Base-by-base conservation (phyloP, 2,888 invertebrate genomes). In the Catocala fraxini region DNA sequence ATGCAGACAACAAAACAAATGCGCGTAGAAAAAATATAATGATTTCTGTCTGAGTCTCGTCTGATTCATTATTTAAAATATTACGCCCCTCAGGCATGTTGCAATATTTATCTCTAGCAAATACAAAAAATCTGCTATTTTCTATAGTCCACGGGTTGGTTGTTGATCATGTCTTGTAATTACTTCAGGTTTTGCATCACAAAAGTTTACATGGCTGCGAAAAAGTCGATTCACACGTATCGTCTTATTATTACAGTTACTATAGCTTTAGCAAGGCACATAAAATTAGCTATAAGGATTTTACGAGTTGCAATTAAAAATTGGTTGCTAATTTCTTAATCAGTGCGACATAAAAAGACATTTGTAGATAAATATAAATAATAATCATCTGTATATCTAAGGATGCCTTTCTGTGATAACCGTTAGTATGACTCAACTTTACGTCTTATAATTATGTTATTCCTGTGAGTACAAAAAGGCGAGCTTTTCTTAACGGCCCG, bases 401-500 rank as follows among this genome's bases (percentile, higher is more conserved):
- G 62, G 59, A 61, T 63, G 47, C 35, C 51, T 63, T 55, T 70
- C 46, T 11, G 51, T 53, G 49, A 48, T 52, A 57, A 66, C 71
- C 59, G 74, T 71, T 75, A 71, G 47, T 59, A 59, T 65, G 73
- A 71, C 58, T 67, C 68, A 70, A 68, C 48, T 64, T 65, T 64
- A 58, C 59, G 63, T 75, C 60, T 51, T 51, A 73, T 75, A 70
- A 75, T 70, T 66, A 66, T 58, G 63, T 66, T 68, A 68, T 56
- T 55, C 52, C 67, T 63, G 39, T 33, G 54, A 70, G 64, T 65
- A 62, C 68, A 76, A 76, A 75, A 71, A 63, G 56, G 33, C 56
- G 59, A 59, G 68, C 61, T 76, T 78, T 75, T 68, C 70, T 63
- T 68, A 72, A 68, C 70, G 59, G 66, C 69, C 71, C 68, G 70